Base-by-base conservation (phyloP, 2,888 invertebrate genomes). In the Apamea monoglypha region DNA sequence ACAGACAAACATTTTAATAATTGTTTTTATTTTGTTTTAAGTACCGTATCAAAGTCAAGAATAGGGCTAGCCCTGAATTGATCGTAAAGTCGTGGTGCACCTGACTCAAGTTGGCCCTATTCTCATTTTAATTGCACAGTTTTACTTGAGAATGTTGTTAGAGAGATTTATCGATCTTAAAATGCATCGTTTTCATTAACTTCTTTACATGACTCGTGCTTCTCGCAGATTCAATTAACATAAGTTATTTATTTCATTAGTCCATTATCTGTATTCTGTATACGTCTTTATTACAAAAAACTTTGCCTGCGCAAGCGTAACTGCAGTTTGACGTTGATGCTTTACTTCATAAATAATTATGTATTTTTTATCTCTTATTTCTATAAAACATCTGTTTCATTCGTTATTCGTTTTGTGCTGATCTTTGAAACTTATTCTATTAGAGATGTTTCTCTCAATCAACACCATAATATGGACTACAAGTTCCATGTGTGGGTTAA, bases 221-320 rank as follows among this genome's bases (percentile, higher is more conserved):
- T 29, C 36, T n/a, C n/a, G 59, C 21, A 61, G 59, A 75, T 67
- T 67, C n/a, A 68, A 82, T 80, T 75, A 82, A 53, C 82, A 80
- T 80, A 75, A 50, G 74, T 74, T 59, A 61, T 59, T 81, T 7
- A 32, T 82, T 67, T 82, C 16, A 68, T n/a, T 69, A 63, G 21
- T 53, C 18, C 36, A 76, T 40, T 68, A 78, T n/a, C 78, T 53
- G 61, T 79, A 59, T 40, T 70, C 36, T 47, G 8, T 47, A 1
- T 70, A 66, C 40, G 21, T 32, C 6, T 75, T n/a, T 18, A 40
- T 32, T 32, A 82, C 50, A 81, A 80, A 81, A 81, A 81, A 81
- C 74, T n/a, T 40, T 40, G 53, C 50, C 4, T 59, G 50, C n/a
- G 50, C 66, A 59, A 40, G n/a, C 74, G 32, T 36, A 50, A 59